phyloP scores from a whole-genome alignment of 2,113 vertebrate genomes.

The Tenebrosternarchus preto region DNA sequence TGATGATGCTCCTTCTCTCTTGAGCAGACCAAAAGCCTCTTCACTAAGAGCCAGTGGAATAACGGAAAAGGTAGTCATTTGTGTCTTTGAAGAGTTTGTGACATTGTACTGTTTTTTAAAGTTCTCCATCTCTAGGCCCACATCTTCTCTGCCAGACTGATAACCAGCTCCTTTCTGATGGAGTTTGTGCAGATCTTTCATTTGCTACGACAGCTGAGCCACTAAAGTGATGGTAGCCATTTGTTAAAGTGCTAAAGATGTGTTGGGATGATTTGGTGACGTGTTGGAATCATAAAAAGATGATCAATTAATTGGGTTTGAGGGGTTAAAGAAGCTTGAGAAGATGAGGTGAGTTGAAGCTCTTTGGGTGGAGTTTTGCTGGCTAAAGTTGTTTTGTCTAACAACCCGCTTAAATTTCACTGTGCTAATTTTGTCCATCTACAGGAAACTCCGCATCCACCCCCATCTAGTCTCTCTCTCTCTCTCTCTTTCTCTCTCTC shows the following conservation, averaged over 20 bases:
- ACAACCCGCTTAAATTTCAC: slow-evolving; percentile 13
- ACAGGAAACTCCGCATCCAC: background rate
- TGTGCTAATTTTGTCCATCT: slow-evolving; percentile 28
- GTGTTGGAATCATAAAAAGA: too few relatives aligned
- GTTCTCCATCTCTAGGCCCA: too few relatives aligned
- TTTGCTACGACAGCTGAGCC: background rate
- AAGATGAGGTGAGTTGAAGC: too few relatives aligned
- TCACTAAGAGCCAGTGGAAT: background rate
- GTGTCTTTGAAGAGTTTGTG: too few relatives aligned
- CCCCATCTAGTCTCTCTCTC: slow-evolving; percentile 1
- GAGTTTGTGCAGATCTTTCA: background rate
- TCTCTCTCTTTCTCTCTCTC: background rate
- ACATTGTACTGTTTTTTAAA: too few relatives aligned
- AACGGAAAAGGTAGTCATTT: too few relatives aligned
- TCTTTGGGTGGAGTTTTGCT: slow-evolving; percentile 27
- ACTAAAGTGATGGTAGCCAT: background rate
- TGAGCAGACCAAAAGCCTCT: background rate
- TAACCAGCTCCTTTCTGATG: background rate
- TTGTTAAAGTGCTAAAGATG: background rate
- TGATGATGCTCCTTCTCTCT: too few relatives aligned
- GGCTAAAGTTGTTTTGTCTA: background rate
- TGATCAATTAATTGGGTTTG: too few relatives aligned
- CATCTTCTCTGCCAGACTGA: too few relatives aligned
- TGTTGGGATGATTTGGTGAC: too few relatives aligned
- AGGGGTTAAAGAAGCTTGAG: background rate